A percentile compares a stretch with the other conserved stretches of the same genome.
Conservation (phyloP, 2,888 invertebrate genomes). For the Tipula helvola region DNA sequence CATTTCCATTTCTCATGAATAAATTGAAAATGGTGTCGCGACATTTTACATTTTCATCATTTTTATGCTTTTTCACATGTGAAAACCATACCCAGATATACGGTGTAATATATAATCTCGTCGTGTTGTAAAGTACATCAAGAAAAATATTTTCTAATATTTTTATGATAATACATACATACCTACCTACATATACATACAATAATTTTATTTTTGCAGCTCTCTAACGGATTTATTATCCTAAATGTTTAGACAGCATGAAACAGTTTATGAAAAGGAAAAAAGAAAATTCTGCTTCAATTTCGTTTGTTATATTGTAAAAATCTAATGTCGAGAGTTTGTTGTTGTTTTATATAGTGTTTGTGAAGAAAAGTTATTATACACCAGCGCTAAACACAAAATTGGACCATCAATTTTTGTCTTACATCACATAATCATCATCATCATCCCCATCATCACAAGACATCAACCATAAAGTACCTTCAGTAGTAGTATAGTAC, state of each 20-base stretch:
- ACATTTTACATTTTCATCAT: slow-evolving; percentile 4
- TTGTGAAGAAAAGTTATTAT: background rate
- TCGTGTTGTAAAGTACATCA: background rate
- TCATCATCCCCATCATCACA: background rate
- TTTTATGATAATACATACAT: background rate
- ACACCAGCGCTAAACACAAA: background rate
- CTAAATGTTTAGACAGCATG: background rate
- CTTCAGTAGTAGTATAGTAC: too few relatives aligned
- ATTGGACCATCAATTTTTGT: background rate
- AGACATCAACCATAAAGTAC: background rate
- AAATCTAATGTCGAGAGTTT: background rate
- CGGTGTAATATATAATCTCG: background rate
- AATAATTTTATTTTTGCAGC: background rate
- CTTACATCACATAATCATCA: background rate
- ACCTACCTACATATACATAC: too few relatives aligned
- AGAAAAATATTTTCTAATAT: background rate
- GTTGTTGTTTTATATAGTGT: background rate
- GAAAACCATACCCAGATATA: background rate
- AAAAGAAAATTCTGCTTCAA: background rate
- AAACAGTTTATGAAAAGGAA: background rate
- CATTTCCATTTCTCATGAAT: background rate
- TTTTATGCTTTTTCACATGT: background rate
- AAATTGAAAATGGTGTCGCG: slow-evolving; percentile 4
- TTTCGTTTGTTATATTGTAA: background rate
- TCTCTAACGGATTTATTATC: background rate